phyloP scores from a whole-genome alignment of 2,113 vertebrate genomes.

The Tragulus kanchil region DNA sequence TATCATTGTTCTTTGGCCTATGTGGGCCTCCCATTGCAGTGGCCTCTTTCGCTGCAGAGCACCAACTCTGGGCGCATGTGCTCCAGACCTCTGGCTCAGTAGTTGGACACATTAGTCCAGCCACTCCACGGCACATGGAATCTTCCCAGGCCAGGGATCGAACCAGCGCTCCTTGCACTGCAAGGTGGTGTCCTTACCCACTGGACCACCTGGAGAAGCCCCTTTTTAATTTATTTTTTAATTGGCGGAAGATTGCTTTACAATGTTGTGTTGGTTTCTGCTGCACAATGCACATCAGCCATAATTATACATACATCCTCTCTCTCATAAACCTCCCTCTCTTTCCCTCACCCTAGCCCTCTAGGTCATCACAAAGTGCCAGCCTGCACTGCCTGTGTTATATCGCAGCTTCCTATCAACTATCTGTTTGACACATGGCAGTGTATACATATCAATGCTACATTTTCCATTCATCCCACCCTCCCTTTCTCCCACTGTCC shows the following conservation, averaged over 20 bases:
- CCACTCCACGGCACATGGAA: too few species aligned
- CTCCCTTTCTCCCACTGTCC: not conserved
- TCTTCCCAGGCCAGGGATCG: too few species aligned
- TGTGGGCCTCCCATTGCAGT: too few species aligned
- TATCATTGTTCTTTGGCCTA: too few species aligned
- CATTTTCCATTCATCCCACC: not conserved
- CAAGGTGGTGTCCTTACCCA: too few species aligned
- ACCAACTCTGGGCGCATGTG: too few species aligned
- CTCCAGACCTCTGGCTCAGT: too few species aligned
- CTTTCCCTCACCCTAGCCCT: not conserved
- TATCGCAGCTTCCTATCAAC: not conserved
- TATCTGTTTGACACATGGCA: not conserved
- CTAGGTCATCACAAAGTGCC: not conserved
- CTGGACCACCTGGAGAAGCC: too few species aligned
- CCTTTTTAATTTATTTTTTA: not conserved
- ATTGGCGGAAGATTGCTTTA: not conserved
- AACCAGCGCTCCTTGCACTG: too few species aligned
- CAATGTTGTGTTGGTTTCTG: not conserved
- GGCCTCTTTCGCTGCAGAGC: too few species aligned
- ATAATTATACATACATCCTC: not conserved
- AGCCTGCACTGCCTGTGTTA: not conserved
- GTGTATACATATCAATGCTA: not conserved
- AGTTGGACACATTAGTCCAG: too few species aligned
- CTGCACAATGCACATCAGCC: not conserved
- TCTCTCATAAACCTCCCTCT: not conserved